Evolutionary conservation across 2,113 vertebrate genomes (phyloP), one percentile per base, ranked within the genome.

Genomic region (Alligator mississippiensis): DNA sequence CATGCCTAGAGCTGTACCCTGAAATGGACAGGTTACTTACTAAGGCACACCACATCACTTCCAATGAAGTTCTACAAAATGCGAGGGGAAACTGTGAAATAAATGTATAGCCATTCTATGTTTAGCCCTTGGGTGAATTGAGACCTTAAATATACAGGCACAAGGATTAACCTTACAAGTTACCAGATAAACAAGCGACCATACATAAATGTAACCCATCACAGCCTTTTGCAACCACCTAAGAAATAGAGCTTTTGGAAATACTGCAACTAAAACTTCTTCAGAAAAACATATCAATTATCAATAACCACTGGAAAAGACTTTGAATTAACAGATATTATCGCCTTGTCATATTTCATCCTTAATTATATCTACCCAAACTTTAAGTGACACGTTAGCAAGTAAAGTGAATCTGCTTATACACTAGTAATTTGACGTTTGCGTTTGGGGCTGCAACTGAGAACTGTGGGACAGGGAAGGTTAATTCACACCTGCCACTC

Each of bases 401-500:
- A 84, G 89, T 91, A 80, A 55, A 96, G 27, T 96, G 63, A 76
- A 87, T 94, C 81, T 92, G 84, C 55, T 91, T 88, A 94, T 60
- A 5, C 30, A 24, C 11, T 4, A 17, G 75, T 70, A 77, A 91
- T 86, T 89, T 89, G 63, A 78, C 80, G 28, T 74, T 34, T 58
- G 58, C 62, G 82, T 94, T 82, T 72, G 63, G 38, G 58, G 27
- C 5, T 87, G 88, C 77, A 92, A 58, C 2, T 85, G 78, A 85
- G 83, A 88, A 63, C 83, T 93, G 90, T 62, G 90, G 90, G 70
- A 87, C 82, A 79, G 87, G 94, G 93, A 95, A 93, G 91, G 95
- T 97, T 96, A 96, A 97, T 95, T 68, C 77, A 86, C 97, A 98
- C 96, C 98, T 98, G 97, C 92, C 96, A 96, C 72, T 55, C 86